Evolutionary conservation across 2,888 invertebrate genomes (phyloP).

Genomic region (Lasioglossum oenotherae): DNA sequence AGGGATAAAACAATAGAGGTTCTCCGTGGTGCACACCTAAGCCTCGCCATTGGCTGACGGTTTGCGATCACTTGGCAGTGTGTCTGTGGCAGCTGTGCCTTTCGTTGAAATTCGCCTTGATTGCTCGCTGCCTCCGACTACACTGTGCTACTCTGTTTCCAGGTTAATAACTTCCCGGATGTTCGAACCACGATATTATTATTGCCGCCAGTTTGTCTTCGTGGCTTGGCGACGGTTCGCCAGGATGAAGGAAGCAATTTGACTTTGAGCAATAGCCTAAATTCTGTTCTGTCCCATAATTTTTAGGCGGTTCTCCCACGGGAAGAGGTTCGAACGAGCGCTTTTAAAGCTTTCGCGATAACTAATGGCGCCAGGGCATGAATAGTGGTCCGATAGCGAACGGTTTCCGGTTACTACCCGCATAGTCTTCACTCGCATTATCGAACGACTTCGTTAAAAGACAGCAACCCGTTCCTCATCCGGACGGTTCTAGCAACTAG

Average conservation of each 20-base stretch:
- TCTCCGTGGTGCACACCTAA: background rate
- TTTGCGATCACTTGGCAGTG: slow-evolving; percentile 55
- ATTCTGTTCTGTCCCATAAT: background rate
- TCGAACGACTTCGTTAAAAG: slow-evolving; percentile 40
- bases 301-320: background rate
- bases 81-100: slow-evolving; percentile 47
- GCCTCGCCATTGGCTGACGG: slow-evolving; percentile 17
- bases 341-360: slow-evolving; percentile 75
- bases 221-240: background rate
- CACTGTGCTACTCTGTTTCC: slow-evolving; percentile 12
- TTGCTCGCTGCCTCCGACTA: slow-evolving; percentile 8
- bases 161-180: slow-evolving; percentile 26
- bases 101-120: slow-evolving; percentile 45
- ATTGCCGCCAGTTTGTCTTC: background rate
- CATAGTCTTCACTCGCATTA: slow-evolving; percentile 39
- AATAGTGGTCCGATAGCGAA: slow-evolving; percentile 56
- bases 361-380: slow-evolving; percentile 73
- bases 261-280: background rate
- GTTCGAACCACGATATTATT: background rate
- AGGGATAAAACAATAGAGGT: slow-evolving; percentile 57
- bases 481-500: background rate
- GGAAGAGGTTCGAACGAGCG: slow-evolving; percentile 58
- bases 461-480: background rate
- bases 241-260: background rate
- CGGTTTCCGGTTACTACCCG: slow-evolving; percentile 6